Conservation (phyloP, 2,888 invertebrate genomes). For the Altica lythri region DNA sequence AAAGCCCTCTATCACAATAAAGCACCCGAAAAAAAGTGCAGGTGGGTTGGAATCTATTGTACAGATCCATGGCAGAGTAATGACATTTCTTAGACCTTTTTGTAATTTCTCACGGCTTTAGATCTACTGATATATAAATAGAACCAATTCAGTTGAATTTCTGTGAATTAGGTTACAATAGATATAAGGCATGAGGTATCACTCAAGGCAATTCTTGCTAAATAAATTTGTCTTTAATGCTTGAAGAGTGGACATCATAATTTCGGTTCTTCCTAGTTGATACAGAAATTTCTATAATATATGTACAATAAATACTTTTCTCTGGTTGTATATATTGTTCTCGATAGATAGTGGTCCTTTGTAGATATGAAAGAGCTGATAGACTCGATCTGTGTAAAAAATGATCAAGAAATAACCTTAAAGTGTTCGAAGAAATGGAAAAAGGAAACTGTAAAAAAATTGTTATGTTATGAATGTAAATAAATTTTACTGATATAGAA, state of each 20-base stretch:
- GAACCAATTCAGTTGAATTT: slow-evolving; percentile 4
- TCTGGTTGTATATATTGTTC: too few species aligned
- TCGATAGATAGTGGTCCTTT: too few species aligned
- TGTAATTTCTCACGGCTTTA: slow-evolving; percentile 8
- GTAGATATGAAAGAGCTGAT: too few species aligned
- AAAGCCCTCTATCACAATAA: slow-evolving; percentile 22
- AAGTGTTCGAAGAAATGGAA: neutral
- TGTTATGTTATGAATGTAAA: neutral
- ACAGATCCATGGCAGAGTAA: slow-evolving; percentile 7
- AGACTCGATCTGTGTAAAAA: too few species aligned
- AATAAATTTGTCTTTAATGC: too few species aligned
- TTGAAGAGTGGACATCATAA: too few species aligned
- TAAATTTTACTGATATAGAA: too few species aligned
- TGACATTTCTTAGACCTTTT: slow-evolving; percentile 13
- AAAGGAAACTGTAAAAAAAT: neutral
- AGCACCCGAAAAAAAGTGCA: slow-evolving; percentile 8
- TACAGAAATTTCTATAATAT: too few species aligned
- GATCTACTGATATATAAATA: slow-evolving; percentile 8
- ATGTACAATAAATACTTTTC: too few species aligned
- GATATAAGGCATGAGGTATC: neutral
- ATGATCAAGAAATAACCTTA: too few species aligned
- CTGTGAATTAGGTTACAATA: slow-evolving; percentile 11
- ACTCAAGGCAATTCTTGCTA: too few species aligned
- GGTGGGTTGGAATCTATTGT: slow-evolving; percentile 9
- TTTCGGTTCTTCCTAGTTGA: too few species aligned